These are phyloP conservation scores for Oophaga pumilio DNA, from an alignment of 2,113 vertebrate species.

Conservation along the genomic window DNA sequence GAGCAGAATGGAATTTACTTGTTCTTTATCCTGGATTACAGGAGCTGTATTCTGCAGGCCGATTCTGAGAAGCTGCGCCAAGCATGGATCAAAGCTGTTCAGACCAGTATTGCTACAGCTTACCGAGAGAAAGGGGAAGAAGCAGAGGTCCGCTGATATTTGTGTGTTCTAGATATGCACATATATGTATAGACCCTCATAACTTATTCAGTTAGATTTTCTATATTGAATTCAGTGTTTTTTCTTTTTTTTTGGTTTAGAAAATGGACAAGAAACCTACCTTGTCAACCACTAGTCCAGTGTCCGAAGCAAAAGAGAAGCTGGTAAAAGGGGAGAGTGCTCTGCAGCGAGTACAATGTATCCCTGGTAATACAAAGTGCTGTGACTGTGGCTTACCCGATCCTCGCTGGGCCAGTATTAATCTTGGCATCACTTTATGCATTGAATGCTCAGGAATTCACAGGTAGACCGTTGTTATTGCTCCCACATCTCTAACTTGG, in stretches of 20 bases:
- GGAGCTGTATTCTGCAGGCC: conserved; percentile 97
- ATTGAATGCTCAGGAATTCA: conserved; percentile 98
- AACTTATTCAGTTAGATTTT: not conserved
- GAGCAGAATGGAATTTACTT: not conserved
- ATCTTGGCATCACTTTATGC: conserved; percentile 93
- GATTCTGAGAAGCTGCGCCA: conserved; percentile 94
- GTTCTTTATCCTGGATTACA: conserved; percentile 60
- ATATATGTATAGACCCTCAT: not conserved
- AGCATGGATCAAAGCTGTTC: conserved; percentile 96
- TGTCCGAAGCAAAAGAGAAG: conserved; percentile 88
- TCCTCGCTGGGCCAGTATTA: conserved; percentile 97
- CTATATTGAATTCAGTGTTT: not conserved
- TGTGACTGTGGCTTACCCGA: conserved; percentile 92
- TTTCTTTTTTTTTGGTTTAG: conserved; percentile 61
- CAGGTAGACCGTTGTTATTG: conserved; percentile 74
- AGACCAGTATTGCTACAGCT: conserved; percentile 96
- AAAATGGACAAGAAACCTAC: conserved; percentile 91
- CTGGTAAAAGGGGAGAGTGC: conserved; percentile 89
- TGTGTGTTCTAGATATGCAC: not conserved
- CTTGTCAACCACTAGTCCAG: conserved; percentile 86
- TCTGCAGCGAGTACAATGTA: conserved; percentile 86
- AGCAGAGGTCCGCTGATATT: conserved; percentile 74
- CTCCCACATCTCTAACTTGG: not conserved
- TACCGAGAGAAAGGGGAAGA: conserved; percentile 92
- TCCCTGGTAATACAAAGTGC: conserved; percentile 86